Percentiles rank a stretch among this genome's conserved stretches.
These are phyloP conservation scores for Chaetophractus vellerosus DNA, from an alignment of 2,797 vertebrate genomes.

Conservation along the genomic window DNA sequence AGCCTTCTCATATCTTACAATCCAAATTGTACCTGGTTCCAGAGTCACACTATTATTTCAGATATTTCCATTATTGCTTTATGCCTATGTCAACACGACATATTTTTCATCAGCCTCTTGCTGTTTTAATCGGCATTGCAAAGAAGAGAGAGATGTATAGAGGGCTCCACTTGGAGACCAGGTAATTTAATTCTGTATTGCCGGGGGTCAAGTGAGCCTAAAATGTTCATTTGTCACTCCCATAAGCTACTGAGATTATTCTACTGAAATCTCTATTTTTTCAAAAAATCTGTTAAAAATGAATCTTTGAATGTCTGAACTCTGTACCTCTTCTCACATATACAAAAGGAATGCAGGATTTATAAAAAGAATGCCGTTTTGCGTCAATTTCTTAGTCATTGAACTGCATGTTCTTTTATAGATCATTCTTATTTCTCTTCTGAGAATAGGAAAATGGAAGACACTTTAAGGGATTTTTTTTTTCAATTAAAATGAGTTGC, in stretches of 20 bases:
- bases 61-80: slow-evolving; percentile 39
- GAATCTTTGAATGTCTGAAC: slow-evolving; percentile 56
- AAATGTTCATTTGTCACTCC: slow-evolving; percentile 63
- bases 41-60: background rate
- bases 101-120: slow-evolving; percentile 71
- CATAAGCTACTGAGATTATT: slow-evolving; percentile 56
- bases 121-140: slow-evolving; percentile 71
- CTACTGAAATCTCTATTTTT: slow-evolving; percentile 20
- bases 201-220: slow-evolving; percentile 58
- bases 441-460: slow-evolving; percentile 75
- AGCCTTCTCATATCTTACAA: background rate
- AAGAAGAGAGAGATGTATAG: slow-evolving; percentile 59
- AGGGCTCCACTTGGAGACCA: slow-evolving; percentile 37
- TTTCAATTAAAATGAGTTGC: slow-evolving; percentile 83
- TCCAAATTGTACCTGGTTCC: background rate
- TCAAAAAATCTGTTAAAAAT: slow-evolving; percentile 68
- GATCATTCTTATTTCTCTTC: slow-evolving; percentile 78
- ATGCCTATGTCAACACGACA: slow-evolving; percentile 14
- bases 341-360: slow-evolving; percentile 20
- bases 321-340: background rate
- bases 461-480: slow-evolving; percentile 74
- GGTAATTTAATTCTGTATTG: slow-evolving; percentile 60
- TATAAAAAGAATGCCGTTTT: background rate
- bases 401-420: slow-evolving; percentile 63
- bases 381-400: slow-evolving; percentile 37